Conservation (phyloP, 1,140 invertebrate species). For the Brachionus asplanchnoidis region DNA sequence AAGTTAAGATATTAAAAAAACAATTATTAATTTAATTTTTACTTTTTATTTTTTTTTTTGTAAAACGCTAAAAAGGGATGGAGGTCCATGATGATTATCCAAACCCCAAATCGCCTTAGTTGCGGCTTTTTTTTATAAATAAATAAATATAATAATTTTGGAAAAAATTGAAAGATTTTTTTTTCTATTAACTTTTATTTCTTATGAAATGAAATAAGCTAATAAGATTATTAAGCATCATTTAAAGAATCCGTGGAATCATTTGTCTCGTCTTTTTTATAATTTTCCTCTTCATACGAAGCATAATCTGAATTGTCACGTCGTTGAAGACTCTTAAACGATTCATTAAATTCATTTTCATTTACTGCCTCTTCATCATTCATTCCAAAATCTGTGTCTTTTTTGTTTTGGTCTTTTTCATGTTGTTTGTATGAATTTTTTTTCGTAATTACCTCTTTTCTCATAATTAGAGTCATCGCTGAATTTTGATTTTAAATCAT, state of each 20-base stretch:
- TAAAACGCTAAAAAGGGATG: no score
- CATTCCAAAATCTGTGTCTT: background rate
- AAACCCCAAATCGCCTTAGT: no score
- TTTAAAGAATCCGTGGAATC: background rate
- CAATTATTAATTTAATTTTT: no score
- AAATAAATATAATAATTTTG: no score
- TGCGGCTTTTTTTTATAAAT: no score
- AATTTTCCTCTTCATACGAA: background rate
- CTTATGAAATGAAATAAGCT: background rate
- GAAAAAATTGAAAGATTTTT: background rate
- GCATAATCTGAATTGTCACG: background rate
- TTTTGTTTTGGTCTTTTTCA: background rate
- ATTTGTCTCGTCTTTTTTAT: background rate
- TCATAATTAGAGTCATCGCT: conserved; percentile 21
- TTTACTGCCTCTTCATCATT: conserved; percentile 17
- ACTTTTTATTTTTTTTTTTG: no score
- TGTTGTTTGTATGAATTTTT: background rate
- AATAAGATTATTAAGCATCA: background rate
- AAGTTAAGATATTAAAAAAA: no score
- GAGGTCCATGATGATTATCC: no score
- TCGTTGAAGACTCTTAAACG: conserved; percentile 3
- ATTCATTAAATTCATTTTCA: conserved; percentile 20
- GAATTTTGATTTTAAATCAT: background rate
- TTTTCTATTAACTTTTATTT: background rate
- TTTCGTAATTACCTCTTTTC: background rate